Evolutionary conservation across 2,888 invertebrate species (phyloP), one percentile per base, ranked within the genome.

Genomic region (Artemia sinica): DNA sequence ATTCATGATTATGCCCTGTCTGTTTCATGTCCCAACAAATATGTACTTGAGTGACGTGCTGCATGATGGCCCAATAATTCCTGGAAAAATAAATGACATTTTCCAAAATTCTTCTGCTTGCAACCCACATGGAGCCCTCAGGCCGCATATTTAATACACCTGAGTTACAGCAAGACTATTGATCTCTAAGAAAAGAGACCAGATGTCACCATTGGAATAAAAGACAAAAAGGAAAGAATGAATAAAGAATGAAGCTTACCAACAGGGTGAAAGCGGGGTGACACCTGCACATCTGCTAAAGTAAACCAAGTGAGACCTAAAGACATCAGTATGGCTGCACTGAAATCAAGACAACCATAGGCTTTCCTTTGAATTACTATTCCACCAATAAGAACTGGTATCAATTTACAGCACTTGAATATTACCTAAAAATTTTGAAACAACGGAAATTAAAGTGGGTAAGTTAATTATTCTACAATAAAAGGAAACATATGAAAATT

Each of bases 341-440:
- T 74, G 77, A 93, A 88, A 77, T 95, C 94, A 71, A 92, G 76
- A 18, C 85, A 81, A 1, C 87, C 87, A 78, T 93, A 93, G 73
- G 83, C 83, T 79, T 94, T 94, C 70, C 88, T 86, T 80, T 95
- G 87, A 75, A 96, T 94, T 67, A 96, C 76, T 73, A 95, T 89
- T 73, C 94, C 91, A 41, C 96, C 96, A 71, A 93, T 84, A 77
- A 97, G 84, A 0, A 96, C 96, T 0, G 96, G 96, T 74, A 96
- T 91, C 0, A 96, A 82, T 78, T 97, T 97, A 78, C 96, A 97
- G 77, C 94, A 94, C 78, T 96, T 96, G 77, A 97, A 97, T 74
- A 96, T 95, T 65, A 96, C 86, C 77, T 80, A 74, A 52, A 68
- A 68, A 58, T 28, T 28, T 28, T 28, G 28, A 28, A 28, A 28